Evolutionary conservation across 2,113 vertebrate species (phyloP), one percentile per base, ranked within the genome.

Genomic region (Tylochromis polylepis): DNA sequence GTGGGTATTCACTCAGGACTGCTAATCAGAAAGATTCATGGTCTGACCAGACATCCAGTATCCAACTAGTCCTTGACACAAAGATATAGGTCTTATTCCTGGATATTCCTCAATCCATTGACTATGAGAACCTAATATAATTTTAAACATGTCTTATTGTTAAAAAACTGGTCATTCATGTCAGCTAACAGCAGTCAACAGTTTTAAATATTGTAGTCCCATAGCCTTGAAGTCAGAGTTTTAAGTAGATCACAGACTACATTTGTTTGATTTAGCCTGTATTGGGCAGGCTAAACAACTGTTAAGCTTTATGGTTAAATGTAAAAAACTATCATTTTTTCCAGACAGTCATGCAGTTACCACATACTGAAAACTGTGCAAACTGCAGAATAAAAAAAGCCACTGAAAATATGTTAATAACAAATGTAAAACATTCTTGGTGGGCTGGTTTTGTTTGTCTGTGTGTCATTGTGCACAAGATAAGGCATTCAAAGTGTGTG

Each of bases 401-500:
- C 46, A 34, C 38, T 75, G n/a, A 51, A 78, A 79, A 79, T 59
- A 36, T 1, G 16, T 72, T 58, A 46, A 75, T n/a, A 53, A 49
- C 8, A 51, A 85, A 67, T 31, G 51, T 27, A 38, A 57, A 81
- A 27, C 15, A 59, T 8, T 67, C 31, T 79, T 60, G 67, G 55
- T 77, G 81, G 80, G 46, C 58, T 12, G 24, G 38, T 79, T 75
- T 27, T 70, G 41, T 84, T 75, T 53, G 51, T 10, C 3, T 85
- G 41, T 91, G 87, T 82, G 77, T 72, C 65, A 78, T 83, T 86
- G 83, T 86, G 65, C 49, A 77, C 67, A 22, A 70, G 83, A 83
- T 87, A 86, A 79, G 72, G 81, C 87, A 60, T 56, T 56, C 49
- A 55, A 36, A 79, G 78, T 81, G 36, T 24, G 62, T 43, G 62